phyloP scores from a whole-genome alignment of 1,140 invertebrate species.

The Plectrocnemia conspersa region DNA sequence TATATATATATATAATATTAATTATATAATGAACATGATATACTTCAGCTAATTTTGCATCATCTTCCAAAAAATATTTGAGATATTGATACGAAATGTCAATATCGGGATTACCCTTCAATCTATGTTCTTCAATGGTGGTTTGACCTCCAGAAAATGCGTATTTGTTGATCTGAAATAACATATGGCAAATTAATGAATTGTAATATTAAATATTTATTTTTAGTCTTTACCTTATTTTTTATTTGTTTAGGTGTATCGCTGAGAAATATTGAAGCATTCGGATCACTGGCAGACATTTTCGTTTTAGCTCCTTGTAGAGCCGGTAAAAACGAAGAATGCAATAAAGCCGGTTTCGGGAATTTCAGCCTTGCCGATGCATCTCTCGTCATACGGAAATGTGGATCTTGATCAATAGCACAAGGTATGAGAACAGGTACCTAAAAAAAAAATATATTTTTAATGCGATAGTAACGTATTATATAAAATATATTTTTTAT shows the following conservation, averaged over 20 bases:
- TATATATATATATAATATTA: constrained; percentile 3
- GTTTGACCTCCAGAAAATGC: constrained; percentile 96
- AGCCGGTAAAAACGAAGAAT: constrained; percentile 93
- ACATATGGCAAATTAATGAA: neutral
- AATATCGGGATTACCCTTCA: constrained; percentile 88
- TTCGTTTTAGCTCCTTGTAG: constrained; percentile 95
- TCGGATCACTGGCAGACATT: constrained; percentile 95
- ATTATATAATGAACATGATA: constrained; percentile 5
- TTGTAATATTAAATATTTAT: neutral
- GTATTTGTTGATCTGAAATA: constrained; percentile 86
- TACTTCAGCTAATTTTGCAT: constrained; percentile 80
- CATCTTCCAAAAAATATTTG: constrained; percentile 93
- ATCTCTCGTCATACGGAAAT: constrained; percentile 98
- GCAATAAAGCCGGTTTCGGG: constrained; percentile 90
- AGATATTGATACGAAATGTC: constrained; percentile 98
- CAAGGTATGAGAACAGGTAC: constrained; percentile 91
- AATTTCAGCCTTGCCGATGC: constrained; percentile 85
- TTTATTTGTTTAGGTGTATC: constrained; percentile 97
- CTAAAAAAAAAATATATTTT: constrained; percentile 34
- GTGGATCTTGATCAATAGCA: constrained; percentile 99
- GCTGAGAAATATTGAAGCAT: constrained; percentile 91
- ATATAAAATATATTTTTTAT: constrained; percentile 2
- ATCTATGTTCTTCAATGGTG: constrained; percentile 83
- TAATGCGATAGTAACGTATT: neutral
- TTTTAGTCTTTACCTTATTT: constrained; percentile 67